A percentile compares a stretch with the other conserved stretches of the same genome.
These are phyloP conservation scores for Eurystomus glaucurus DNA, from an alignment of 2,797 vertebrate genomes.

Conservation along the genomic window DNA sequence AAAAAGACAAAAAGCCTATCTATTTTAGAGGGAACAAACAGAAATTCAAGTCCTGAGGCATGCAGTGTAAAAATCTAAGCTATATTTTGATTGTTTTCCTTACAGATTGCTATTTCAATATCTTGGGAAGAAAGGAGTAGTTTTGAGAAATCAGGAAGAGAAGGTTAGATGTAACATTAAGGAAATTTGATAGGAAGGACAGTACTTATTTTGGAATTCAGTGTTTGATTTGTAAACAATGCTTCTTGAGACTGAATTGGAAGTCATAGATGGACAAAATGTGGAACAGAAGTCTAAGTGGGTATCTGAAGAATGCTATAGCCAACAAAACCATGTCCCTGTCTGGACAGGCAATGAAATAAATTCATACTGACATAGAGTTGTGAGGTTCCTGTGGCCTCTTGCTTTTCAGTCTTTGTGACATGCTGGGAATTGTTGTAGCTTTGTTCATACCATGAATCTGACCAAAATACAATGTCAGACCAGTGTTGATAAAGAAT, in stretches of 20 bases:
- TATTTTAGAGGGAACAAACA: background rate
- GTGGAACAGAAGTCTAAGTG: background rate
- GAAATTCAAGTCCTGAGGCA: background rate
- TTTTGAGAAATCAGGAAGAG: background rate
- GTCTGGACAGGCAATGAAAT: background rate
- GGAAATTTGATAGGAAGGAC: background rate
- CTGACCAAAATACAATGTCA: background rate
- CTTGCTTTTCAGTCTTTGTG: background rate
- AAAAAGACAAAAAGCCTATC: background rate
- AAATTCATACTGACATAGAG: background rate
- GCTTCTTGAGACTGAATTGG: background rate
- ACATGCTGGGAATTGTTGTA: background rate
- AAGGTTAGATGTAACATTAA: background rate
- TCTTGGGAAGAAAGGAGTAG: background rate
- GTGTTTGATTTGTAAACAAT: background rate
- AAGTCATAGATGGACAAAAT: background rate
- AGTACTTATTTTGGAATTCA: background rate
- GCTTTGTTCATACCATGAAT: background rate
- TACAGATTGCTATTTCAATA: background rate
- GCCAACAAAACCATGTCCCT: background rate
- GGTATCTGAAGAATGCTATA: background rate
- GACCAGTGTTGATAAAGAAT: background rate
- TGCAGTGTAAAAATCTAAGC: background rate
- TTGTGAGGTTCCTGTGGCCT: background rate
- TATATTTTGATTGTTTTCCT: background rate